Base-by-base conservation (phyloP, 2,888 invertebrate genomes). In the Drosophila neotestacea region DNA sequence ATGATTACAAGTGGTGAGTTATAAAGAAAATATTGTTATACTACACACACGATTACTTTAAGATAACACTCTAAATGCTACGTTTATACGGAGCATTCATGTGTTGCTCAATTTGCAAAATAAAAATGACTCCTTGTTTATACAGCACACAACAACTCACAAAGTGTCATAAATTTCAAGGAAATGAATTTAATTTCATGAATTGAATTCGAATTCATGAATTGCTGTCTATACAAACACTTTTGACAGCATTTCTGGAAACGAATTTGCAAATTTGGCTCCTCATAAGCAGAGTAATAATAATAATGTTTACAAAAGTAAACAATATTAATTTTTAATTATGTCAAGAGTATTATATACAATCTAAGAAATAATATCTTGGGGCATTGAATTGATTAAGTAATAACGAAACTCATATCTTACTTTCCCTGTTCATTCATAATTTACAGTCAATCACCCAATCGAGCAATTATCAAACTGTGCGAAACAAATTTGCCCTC, bases 381-480 rank as follows among this genome's bases (percentile, higher is more conserved):
- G 4, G 30, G 41, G 16, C 22, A 6, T 28, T 10, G 27, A 46
- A 27, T 44, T 34, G 7, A 51, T 42, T 34, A 51, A 42, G 10
- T 41, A 60, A 60, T 42, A 22, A n/a, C 5, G 5, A 32, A 9
- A 27, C 7, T 38, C 6, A n/a, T 38, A 44, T 44, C 4, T 41
- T 46, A 42, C 73, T 70, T 73, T 65, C 76, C 6, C 48, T 75
- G 1, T 44, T 36, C 13, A 60, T 56, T 65, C 42, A 32, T 58
- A 56, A 28, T 28, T 36, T n/a, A 46, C 7, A 38, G 28, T 46
- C 38, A 61, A 47, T 55, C 55, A 59, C 27, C 30, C 10, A 65
- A 61, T 54, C 60, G 47, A 16, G 4, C 61, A 70, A 70, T 70
- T 62, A 67, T 64, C 41, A 46, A 70, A 65, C 59, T 48, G 47